A percentile compares a stretch with the other conserved stretches of the same genome.
phyloP scores from a whole-genome alignment of 2,888 invertebrate genomes.

The Cynaeus angustus region DNA sequence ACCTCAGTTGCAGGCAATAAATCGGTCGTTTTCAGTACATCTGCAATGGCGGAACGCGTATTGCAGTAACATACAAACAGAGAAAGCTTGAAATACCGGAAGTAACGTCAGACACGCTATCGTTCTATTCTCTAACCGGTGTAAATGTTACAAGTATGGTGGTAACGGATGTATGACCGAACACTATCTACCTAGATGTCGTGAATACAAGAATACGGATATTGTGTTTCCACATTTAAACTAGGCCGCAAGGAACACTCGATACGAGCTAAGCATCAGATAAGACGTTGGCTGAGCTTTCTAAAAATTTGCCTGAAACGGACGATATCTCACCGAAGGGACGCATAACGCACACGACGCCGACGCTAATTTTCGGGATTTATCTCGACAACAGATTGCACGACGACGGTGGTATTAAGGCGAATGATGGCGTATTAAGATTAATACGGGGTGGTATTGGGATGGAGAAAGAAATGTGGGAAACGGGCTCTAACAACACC shows the following conservation, averaged over 20 bases:
- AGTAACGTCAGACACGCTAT: conserved; percentile 30
- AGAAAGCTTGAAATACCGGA: conserved; percentile 32
- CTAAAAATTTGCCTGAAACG: conserved; percentile 45
- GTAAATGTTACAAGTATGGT: conserved; percentile 29
- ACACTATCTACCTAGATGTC: conserved; percentile 45
- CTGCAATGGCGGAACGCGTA: conserved; percentile 29
- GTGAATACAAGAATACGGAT: conserved; percentile 45
- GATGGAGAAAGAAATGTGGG: not conserved
- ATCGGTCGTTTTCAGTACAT: conserved; percentile 38
- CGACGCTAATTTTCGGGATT: conserved; percentile 32
- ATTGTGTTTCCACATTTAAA: conserved; percentile 46
- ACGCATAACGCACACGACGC: conserved; percentile 40
- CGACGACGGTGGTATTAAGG: conserved; percentile 23
- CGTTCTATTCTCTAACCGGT: conserved; percentile 23
- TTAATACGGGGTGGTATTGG: conserved; percentile 18
- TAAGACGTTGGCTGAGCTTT: conserved; percentile 43
- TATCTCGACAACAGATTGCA: conserved; percentile 36
- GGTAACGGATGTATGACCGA: conserved; percentile 45
- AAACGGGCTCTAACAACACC: not conserved
- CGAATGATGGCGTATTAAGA: conserved; percentile 30
- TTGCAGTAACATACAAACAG: conserved; percentile 30
- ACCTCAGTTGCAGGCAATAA: conserved; percentile 24
- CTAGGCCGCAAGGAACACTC: conserved; percentile 49
- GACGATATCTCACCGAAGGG: conserved; percentile 40
- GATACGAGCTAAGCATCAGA: conserved; percentile 47